Base-by-base conservation (phyloP, 2,888 invertebrate genomes). In the Alloscopus bannaensis region DNA sequence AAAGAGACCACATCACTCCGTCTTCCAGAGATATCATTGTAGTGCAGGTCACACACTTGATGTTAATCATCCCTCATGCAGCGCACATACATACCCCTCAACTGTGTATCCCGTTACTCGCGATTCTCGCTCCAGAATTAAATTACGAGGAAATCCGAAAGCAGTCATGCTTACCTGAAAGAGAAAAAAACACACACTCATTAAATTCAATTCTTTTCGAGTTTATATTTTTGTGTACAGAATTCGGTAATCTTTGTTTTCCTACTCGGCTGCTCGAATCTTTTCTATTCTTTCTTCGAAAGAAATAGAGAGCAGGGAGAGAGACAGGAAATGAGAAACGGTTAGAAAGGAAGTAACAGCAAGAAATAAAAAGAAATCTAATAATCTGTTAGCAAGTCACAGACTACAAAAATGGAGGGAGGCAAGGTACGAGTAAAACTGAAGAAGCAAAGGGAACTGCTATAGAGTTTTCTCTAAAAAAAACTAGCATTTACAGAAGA, bases 111-210 rank as follows among this genome's bases (percentile, higher is more conserved):
- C 42, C 52, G 42, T 42, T 28, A 57, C 26, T 69, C 75, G 59
- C 29, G 60, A 28, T 40, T 75, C 60, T 47, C 50, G 22, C 60
- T 75, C 60, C 50, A 66, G 75, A 75, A 68, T 75, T 75, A 75
- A 75, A 75, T 75, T 75, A 75, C 22, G 52, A 57, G 77, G 66
- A 77, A 81, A 81, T 69, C 81, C 81, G 50, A 81, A 81, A 64
- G 77, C 81, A 77, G 81, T 72, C 77, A 81, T 77, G 81, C 81
- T 81, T 81, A 81, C 81, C 81, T 81, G 81, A 31, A 81, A 68
- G 57, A 60, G 59, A 60, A 26, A 57, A 73, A 75, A 75, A 75
- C 45, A 57, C 59, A 47, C 57, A 59, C 59, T 75, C 64, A 75
- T 75, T 75, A 75, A 75, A 68, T 60, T 47, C 68, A 26, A 50